phyloP scores from a whole-genome alignment of 2,113 vertebrate genomes.

The Athene cunicularia region DNA sequence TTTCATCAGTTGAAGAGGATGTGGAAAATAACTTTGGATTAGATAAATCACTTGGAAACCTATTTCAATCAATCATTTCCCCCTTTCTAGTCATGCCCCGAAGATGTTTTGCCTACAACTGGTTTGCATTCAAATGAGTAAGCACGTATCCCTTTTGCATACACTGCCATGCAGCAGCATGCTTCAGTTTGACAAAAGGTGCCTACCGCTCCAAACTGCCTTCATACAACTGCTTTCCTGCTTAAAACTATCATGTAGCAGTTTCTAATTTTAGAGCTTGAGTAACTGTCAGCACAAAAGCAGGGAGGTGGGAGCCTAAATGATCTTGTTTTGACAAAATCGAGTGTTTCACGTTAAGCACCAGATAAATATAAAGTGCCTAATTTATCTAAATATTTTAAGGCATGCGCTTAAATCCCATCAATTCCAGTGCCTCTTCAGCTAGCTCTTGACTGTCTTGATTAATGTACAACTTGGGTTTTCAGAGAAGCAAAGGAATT shows the following conservation, averaged over 20 bases:
- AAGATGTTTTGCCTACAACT: constrained; percentile 40
- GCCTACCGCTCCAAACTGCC: neutral
- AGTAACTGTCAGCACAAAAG: neutral
- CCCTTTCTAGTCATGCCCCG: constrained; percentile 16
- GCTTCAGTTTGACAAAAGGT: neutral
- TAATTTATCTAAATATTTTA: neutral
- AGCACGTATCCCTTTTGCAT: neutral
- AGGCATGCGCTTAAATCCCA: neutral
- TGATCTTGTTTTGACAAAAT: neutral
- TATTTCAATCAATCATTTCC: constrained; percentile 52
- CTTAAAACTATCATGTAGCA: neutral
- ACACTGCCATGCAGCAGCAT: neutral
- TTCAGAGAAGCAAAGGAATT: neutral
- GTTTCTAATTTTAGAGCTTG: neutral
- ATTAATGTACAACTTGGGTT: neutral
- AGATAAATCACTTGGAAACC: constrained; percentile 52
- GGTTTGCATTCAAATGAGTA: neutral
- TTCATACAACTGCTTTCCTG: neutral
- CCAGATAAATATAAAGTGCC: neutral
- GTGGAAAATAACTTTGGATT: constrained; percentile 30
- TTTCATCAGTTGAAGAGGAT: neutral
- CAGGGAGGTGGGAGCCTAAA: neutral
- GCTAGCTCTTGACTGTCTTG: neutral
- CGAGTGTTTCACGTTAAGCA: rapidly evolving
- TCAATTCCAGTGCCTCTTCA: neutral